Evolutionary conservation across 2,888 invertebrate species (phyloP), one percentile per base, ranked within the genome.

Genomic region (Chaitophorus viminalis): DNA sequence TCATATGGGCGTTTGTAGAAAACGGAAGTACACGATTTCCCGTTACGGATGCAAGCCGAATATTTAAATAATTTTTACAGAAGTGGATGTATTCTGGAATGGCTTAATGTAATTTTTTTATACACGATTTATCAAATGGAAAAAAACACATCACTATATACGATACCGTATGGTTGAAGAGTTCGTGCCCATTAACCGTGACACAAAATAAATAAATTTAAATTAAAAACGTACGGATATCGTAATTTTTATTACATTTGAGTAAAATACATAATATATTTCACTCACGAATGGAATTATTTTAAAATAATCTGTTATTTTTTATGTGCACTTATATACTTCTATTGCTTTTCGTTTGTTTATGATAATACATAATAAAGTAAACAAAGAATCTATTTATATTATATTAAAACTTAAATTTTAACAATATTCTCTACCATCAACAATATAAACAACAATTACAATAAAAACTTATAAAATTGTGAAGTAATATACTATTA

Each of bases 1-100:
- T 39, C 39, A 76, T 76, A 84, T 25, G 31, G 46, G 52, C 76
- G 68, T 77, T 84, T 68, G n/a, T 46, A 84, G 36, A 77, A 83
- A 87, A 87, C 87, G 87, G 87, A 87, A 87, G 65, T 87, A 76
- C 81, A 87, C 74, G 74, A 81, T 87, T 87, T 87, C 81, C 87
- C 87, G 74, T 87, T 81, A 81, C 65, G 74, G 60, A 87, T 81
- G 87, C 81, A 74, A 81, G 31, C 39, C 31, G 87, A 87, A 87
- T 87, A 87, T 84, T 84, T 52, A 68, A 84, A 76, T 87, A 60
- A 74, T 29, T 72, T n/a, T 74, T 46, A 87, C 31, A 72, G 9
- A 54, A 78, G 17, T 54, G 25, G 29, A 75, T 33, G n/a, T 18
- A 65, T 79, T 72, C 21, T 87, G 17, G 46, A 84, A 84, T 29